Base-by-base conservation (phyloP, 2,113 vertebrate species). In the Noturus placidus region DNA sequence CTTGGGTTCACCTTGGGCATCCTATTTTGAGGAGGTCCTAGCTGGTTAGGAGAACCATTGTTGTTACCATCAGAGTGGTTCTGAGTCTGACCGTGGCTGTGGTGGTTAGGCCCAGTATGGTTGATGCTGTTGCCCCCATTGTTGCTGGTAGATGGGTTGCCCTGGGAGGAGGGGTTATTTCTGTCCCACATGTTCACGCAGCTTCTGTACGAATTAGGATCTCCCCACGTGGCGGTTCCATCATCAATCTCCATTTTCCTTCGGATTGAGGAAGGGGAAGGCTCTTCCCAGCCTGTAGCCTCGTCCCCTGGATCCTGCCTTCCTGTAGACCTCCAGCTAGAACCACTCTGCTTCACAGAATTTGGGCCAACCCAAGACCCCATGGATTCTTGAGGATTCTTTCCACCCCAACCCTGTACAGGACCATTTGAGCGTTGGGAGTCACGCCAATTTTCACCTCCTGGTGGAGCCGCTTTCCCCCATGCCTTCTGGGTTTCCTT, bases 221-320 rank as follows among this genome's bases (percentile, higher is more conserved):
- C 97, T 15, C 98, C 98, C 98, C 98, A 99, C 91, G 98, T 98
- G 92, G 98, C 98, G 92, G 98, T 99, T 94, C 98, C 98, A 83
- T 99, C 98, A 87, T 99, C 98, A 1, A 99, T 99, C 93, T 99
- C 98, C 97, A 99, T 99, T 93, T 99, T 99, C 90, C 98, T 97
- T 63, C 98, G 97, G 89, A 99, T 95, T 88, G 98, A 99, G 4
- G 97, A 97, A 83, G 97, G 98, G 54, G 98, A 99, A 81, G 98
- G 98, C 87, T 99, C 98, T 89, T 99, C 96, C 98, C 98, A 99
- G 92, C 98, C 98, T 57, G 97, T 99, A 91, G 97, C 93, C 91
- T 98, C 97, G 82, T 95, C 95, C 87, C 92, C 92, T 86, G 96
- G 96, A 92, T 99, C 98, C 90, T 94, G 96, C 91, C 94, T 95